phyloP scores from a whole-genome alignment of 2,888 invertebrate species.

The Saturnia japonica region DNA sequence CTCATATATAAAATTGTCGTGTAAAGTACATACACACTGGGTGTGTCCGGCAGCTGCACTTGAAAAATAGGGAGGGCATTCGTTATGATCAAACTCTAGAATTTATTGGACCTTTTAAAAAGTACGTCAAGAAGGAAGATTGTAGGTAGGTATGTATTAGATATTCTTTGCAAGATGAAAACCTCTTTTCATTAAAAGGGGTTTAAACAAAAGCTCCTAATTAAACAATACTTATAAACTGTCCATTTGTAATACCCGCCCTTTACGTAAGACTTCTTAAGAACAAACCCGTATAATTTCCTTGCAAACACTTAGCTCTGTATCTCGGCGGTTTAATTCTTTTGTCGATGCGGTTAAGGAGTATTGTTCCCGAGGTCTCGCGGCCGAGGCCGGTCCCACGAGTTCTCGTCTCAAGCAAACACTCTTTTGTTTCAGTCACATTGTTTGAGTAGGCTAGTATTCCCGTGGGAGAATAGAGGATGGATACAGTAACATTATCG shows the following conservation, averaged over 20 bases:
- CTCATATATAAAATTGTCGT: too few relatives aligned
- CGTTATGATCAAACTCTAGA: too few relatives aligned
- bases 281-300: constrained; percentile 31
- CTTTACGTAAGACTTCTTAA: constrained; percentile 25
- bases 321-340: constrained; percentile 57
- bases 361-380: constrained; percentile 52
- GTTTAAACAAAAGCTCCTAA: constrained; percentile 14
- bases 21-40: too few relatives aligned
- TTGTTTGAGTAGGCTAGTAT: constrained; percentile 66
- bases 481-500: constrained; percentile 25
- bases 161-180: background rate
- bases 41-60: too few relatives aligned
- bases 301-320: constrained; percentile 35
- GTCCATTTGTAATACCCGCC: constrained; percentile 13
- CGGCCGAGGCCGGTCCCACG: constrained; percentile 55
- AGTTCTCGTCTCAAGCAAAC: constrained; percentile 65
- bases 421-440: constrained; percentile 62
- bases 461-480: constrained; percentile 53
- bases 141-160: background rate
- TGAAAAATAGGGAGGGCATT: too few relatives aligned
- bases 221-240: constrained; percentile 12
- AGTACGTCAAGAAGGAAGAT: background rate
- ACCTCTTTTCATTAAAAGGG: constrained; percentile 8
- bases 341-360: constrained; percentile 51
- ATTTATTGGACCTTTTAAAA: background rate